A percentile compares a stretch with the other conserved stretches of the same genome.
phyloP scores from a whole-genome alignment of 2,888 invertebrate species.

The Microctonus hyperodae region DNA sequence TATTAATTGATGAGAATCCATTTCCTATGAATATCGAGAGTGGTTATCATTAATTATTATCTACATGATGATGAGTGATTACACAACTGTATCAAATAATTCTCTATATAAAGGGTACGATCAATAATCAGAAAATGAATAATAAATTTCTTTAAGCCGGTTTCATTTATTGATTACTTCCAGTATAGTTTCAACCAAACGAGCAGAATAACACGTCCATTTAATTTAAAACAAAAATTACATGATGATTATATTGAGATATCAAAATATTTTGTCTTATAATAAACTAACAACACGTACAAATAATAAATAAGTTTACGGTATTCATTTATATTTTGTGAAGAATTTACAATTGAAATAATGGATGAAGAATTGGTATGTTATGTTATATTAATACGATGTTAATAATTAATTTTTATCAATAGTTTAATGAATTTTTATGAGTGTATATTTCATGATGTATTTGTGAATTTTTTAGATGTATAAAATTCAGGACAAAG shows the following conservation, averaged over 20 bases:
- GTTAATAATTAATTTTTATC: background rate
- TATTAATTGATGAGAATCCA: no score
- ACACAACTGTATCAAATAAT: background rate
- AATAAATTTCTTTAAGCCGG: background rate
- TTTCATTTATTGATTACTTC: conserved; percentile 11
- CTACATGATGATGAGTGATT: background rate
- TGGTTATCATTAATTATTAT: background rate
- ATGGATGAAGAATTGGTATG: background rate
- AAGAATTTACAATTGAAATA: background rate
- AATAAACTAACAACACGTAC: background rate
- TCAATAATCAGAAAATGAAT: conserved; percentile 2
- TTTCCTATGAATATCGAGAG: background rate
- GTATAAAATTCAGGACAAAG: background rate
- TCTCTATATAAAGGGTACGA: background rate
- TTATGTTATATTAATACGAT: background rate
- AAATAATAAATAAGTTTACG: background rate
- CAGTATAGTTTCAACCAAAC: background rate
- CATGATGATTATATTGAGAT: no score
- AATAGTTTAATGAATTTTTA: no score
- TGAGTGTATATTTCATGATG: no score
- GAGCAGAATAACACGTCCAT: background rate
- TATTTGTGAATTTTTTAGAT: background rate
- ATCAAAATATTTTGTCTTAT: background rate
- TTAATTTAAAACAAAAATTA: no score
- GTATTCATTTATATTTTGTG: no score